Base-by-base conservation (phyloP, 2,888 invertebrate genomes). In the Chloromyia formosa region DNA sequence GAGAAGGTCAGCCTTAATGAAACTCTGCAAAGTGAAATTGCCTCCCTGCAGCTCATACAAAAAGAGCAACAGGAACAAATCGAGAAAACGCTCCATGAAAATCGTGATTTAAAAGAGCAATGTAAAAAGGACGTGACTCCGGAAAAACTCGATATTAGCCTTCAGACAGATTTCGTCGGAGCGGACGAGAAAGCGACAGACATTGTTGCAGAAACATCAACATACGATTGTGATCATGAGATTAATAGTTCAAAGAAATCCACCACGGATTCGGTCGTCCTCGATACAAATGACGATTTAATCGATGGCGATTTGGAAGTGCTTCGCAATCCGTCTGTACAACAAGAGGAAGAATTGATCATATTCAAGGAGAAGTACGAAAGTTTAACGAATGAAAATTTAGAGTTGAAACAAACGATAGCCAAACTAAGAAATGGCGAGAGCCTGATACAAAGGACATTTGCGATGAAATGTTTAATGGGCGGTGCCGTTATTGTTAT, bases 321-420 rank as follows among this genome's bases (percentile, higher is more conserved):
- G 71, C 80, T 84, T 14, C 84, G 81, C 75, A 80, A 80, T 75
- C 78, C 78, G 20, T 80, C 80, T 27, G 77, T 84, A 53, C 80
- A 83, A 78, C 81, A 80, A 0, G 86, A 85, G 74, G 86, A 86
- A 76, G 85, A 86, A 75, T 77, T 86, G 4, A 82, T 86, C 61
- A 79, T 82, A 49, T 85, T 83, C 78, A 86, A 86, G 79, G 85
- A 85, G 75, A 82, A 82, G 62, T 80, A 84, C 76, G 84, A 84
- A 53, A 76, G 81, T 74, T 80, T 83, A 12, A 83, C 82, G 75
- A 80, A 76, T 9, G 82, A 81, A 76, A 85, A 84, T 80, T 75
- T 83, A 1, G 78, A 81, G 73, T 77, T 85, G 27, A 83, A 83
- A 75, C 80, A 81, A 22, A 82, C 84, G 79, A 82, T 85, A 58